These are phyloP conservation scores for Pinna nobilis DNA, from an alignment of 1,140 invertebrate species.

Conservation along the genomic window DNA sequence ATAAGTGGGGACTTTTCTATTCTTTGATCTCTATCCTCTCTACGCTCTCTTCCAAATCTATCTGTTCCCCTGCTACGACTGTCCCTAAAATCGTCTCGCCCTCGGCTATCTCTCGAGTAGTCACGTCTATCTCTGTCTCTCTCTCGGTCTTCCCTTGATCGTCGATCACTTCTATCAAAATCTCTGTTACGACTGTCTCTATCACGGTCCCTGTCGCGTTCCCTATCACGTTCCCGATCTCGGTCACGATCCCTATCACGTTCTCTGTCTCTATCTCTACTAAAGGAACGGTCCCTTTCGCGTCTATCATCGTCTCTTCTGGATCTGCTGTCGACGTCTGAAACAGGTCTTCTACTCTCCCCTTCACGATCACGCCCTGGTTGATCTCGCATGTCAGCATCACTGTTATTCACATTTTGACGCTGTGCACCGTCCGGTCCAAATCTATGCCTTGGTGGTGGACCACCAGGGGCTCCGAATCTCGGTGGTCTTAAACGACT, in stretches of 20 bases:
- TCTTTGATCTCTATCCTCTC: conserved; percentile 14
- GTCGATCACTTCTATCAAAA: conserved; percentile 44
- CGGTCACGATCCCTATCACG: conserved; percentile 28
- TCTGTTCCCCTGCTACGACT: conserved; percentile 4
- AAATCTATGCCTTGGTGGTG: too few species aligned
- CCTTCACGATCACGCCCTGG: not conserved
- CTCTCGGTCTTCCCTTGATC: conserved; percentile 24
- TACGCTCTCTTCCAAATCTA: conserved; percentile 16
- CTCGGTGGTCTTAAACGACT: conserved; percentile 17
- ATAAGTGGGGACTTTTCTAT: too few species aligned
- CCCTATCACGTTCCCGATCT: conserved; percentile 37
- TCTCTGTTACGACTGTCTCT: conserved; percentile 47
- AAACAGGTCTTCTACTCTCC: not conserved
- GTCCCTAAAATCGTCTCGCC: not conserved
- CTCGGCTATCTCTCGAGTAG: conserved; percentile 19
- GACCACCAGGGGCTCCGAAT: not conserved
- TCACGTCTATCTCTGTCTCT: conserved; percentile 40
- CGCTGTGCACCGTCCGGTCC: too few species aligned
- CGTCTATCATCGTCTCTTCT: conserved; percentile 2
- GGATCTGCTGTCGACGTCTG: conserved; percentile 6
- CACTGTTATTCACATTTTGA: not conserved
- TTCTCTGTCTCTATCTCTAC: conserved; percentile 24
- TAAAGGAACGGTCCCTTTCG: conserved; percentile 12
- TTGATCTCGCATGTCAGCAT: conserved; percentile 13
- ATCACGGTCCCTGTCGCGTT: conserved; percentile 40